Evolutionary conservation across 2,113 vertebrate genomes (phyloP), one percentile per base, ranked within the genome.

Genomic region (Sterrhoptilus dennistouni): DNA sequence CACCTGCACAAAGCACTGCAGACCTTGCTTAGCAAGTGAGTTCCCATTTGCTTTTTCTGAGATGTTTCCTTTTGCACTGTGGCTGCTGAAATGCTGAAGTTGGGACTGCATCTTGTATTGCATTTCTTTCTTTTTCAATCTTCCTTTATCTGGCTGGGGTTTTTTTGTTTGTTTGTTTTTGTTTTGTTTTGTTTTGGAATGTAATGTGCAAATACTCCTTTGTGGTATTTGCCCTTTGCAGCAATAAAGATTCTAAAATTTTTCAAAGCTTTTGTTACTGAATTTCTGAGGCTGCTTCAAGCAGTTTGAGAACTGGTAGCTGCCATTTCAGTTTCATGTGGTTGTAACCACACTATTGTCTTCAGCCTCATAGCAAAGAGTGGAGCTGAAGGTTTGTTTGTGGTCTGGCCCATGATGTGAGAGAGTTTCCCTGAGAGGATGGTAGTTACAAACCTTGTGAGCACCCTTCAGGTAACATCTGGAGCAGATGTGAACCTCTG

Each of bases 21-120:
- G 79, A 96, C 70, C 60, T 98, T 99, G 89, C 98, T 99, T 63
- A 97, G 97, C 94, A 98, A 98, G 99, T 99, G 96, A 98, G 99
- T 98, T 93, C 61, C 50, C 38, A 22, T 84, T 89, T 95, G 69
- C 18, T 72, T 96, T 94, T 82, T 57, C 45, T 72, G 65, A 66
- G 56, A 5, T 69, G 35, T 81, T 92, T 80, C 60, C 25, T 75
- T 40, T 76, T 40, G 50, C 78, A 8, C 63, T 83, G 53, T 86
- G 56, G 27, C 36, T 76, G 47, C 59, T 57, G 57, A 82, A 89
- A 78, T 93, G 59, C 72, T 94, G 5, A 81, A n/a, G 28, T 57
- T 57, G 12, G 53, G 28, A 47, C 40, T 87, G n/a, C 4, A 2
- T 45, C 83, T 91, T 63, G 16, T 42, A 7, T 61, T 64, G 16